phyloP scores from a whole-genome alignment of 2,113 vertebrate species.

The Ctenomys sociabilis region DNA sequence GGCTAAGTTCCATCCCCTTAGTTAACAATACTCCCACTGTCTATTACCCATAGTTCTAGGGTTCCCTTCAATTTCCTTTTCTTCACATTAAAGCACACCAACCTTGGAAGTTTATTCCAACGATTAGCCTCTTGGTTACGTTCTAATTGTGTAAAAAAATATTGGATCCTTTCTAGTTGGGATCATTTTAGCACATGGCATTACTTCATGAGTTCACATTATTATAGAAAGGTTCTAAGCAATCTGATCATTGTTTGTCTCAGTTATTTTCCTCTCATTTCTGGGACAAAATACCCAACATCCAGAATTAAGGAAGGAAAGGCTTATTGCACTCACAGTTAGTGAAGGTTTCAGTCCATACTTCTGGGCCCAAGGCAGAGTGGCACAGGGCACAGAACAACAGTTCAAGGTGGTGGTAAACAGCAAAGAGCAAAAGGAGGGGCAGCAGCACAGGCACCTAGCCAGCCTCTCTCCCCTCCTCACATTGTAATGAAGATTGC shows the following conservation, averaged over 20 bases:
- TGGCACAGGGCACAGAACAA: too few species aligned
- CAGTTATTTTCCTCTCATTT: too few species aligned
- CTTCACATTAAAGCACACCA: background rate
- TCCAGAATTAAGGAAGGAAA: too few species aligned
- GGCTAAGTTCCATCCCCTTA: background rate
- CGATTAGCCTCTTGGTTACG: background rate
- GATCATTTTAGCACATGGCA: background rate
- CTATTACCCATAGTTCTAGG: background rate
- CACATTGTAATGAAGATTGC: too few species aligned
- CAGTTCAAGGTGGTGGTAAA: too few species aligned
- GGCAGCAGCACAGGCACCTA: too few species aligned
- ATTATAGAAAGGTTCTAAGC: background rate
- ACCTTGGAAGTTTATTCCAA: background rate
- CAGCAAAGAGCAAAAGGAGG: too few species aligned
- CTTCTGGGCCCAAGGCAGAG: too few species aligned
- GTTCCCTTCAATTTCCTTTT: background rate
- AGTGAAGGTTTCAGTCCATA: too few species aligned
- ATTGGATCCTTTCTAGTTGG: background rate
- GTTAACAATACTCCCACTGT: background rate
- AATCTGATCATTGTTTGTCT: background rate
- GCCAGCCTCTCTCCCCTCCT: too few species aligned
- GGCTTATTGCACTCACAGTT: too few species aligned
- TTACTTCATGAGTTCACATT: slow-evolving; percentile 17
- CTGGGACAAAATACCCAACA: too few species aligned
- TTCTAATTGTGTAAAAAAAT: background rate